Percentiles rank a stretch among this genome's conserved stretches.
Conservation (phyloP, 1,140 invertebrate species). For the Cydia pomonella region DNA sequence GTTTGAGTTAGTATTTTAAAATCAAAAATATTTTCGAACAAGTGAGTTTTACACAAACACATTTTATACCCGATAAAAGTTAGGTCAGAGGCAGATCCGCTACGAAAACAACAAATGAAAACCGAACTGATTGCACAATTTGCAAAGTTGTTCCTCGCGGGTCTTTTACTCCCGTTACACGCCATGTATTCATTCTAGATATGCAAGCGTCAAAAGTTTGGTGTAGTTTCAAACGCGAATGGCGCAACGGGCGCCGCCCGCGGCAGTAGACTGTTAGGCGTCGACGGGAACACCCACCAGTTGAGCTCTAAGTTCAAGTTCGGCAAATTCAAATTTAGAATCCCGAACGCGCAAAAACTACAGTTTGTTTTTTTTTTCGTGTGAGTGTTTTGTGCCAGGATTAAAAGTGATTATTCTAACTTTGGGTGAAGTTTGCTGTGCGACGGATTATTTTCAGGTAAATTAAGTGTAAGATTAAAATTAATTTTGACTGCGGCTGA, state of each 20-base stretch:
- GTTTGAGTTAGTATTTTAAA: neutral
- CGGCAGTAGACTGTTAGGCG: constrained; percentile 63
- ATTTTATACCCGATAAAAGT: neutral
- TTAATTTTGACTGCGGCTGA: neutral
- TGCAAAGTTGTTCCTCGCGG: neutral
- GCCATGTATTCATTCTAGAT: neutral
- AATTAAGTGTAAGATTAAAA: constrained; percentile 15
- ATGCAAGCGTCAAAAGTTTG: neutral
- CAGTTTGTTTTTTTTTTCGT: neutral
- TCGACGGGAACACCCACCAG: constrained; percentile 56
- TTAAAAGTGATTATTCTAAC: neutral
- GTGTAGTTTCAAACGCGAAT: neutral
- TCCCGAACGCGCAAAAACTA: neutral
- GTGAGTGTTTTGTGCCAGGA: constrained; percentile 25
- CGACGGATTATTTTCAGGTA: constrained; percentile 27
- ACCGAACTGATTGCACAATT: constrained; percentile 8
- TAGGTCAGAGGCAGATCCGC: neutral
- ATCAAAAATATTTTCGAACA: neutral
- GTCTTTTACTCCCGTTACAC: neutral
- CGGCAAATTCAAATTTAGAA: constrained; percentile 36
- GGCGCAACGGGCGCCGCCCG: constrained; percentile 36
- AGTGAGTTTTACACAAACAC: neutral
- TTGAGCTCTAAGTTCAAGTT: constrained; percentile 58
- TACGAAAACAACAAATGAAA: constrained; percentile 1
- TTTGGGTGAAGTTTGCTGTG: constrained; percentile 1